These are phyloP conservation scores for Macquaria australasica DNA, from an alignment of 2,113 vertebrate genomes.

Conservation along the genomic window DNA sequence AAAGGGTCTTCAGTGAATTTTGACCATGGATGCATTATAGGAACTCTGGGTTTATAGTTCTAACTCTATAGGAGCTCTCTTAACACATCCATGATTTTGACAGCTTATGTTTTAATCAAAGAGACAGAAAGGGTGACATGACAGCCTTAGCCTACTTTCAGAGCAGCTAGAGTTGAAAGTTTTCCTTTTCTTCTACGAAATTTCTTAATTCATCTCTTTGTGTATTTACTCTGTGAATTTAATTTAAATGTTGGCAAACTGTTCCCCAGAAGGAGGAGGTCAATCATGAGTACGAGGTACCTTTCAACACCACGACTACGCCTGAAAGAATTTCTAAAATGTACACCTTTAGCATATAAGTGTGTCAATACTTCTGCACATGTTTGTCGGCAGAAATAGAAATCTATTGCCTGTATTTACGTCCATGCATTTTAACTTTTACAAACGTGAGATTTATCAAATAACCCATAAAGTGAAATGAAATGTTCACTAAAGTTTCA, in stretches of 20 bases:
- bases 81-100: not conserved
- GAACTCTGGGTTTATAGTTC: not conserved
- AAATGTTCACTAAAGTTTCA: not conserved
- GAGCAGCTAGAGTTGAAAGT: not conserved
- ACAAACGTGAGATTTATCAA: not conserved
- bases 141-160: not conserved
- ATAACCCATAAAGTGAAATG: not conserved
- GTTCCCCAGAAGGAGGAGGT: not conserved
- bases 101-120: not conserved
- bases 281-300: not conserved
- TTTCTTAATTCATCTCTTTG: not conserved
- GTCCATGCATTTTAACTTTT: not conserved
- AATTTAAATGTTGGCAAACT: not conserved
- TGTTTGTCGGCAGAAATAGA: not conserved
- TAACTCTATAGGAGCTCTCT: not conserved
- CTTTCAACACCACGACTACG: not conserved
- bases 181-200: not conserved
- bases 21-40: not conserved
- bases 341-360: not conserved
- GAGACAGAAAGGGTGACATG: not conserved
- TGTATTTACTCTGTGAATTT: not conserved
- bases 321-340: not conserved
- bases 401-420: not conserved
- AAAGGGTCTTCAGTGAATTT: not conserved
- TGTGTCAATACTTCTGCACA: not conserved